These are phyloP conservation scores for Mythimna impura DNA, from an alignment of 2,888 invertebrate genomes.

Conservation along the genomic window DNA sequence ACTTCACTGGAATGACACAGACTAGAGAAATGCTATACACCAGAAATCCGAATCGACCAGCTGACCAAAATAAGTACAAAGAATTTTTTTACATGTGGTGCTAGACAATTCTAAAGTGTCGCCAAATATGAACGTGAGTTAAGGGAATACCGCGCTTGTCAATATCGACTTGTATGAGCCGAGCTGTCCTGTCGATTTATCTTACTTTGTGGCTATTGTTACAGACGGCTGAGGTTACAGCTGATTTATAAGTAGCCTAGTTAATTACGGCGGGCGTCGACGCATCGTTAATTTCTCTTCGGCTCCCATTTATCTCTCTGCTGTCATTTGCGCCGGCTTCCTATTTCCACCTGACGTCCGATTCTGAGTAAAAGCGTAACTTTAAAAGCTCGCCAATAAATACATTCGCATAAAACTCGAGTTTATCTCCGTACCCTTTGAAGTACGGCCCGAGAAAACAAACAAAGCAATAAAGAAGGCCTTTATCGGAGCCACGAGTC, in stretches of 20 bases:
- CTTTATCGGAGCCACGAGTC: slow-evolving; percentile 90
- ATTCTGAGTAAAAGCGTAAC: slow-evolving; percentile 70
- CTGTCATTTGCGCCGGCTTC: slow-evolving; percentile 74
- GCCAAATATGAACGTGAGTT: slow-evolving; percentile 72
- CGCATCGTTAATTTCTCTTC: slow-evolving; percentile 83
- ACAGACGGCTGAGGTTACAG: slow-evolving; percentile 82
- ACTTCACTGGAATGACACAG: slow-evolving; percentile 74
- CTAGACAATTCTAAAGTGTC: slow-evolving; percentile 56
- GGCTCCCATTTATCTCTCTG: slow-evolving; percentile 77
- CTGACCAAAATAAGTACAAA: slow-evolving; percentile 37
- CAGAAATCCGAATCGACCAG: slow-evolving; percentile 59
- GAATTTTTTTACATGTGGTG: slow-evolving; percentile 63
- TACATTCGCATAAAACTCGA: slow-evolving; percentile 88
- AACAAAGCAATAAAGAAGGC: slow-evolving; percentile 90
- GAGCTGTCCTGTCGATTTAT: slow-evolving; percentile 87
- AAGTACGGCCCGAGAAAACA: slow-evolving; percentile 89
- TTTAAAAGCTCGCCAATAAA: slow-evolving; percentile 79
- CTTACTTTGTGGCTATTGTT: slow-evolving; percentile 89
- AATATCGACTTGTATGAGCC: slow-evolving; percentile 85
- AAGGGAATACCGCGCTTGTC: slow-evolving; percentile 83
- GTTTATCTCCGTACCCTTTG: slow-evolving; percentile 89
- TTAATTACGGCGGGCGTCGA: slow-evolving; percentile 85
- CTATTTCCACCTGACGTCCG: slow-evolving; percentile 73
- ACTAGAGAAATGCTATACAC: slow-evolving; percentile 63
- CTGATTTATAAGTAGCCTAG: slow-evolving; percentile 87